Base-by-base conservation (phyloP, 2,888 invertebrate species). In the Spodoptera littoralis region DNA sequence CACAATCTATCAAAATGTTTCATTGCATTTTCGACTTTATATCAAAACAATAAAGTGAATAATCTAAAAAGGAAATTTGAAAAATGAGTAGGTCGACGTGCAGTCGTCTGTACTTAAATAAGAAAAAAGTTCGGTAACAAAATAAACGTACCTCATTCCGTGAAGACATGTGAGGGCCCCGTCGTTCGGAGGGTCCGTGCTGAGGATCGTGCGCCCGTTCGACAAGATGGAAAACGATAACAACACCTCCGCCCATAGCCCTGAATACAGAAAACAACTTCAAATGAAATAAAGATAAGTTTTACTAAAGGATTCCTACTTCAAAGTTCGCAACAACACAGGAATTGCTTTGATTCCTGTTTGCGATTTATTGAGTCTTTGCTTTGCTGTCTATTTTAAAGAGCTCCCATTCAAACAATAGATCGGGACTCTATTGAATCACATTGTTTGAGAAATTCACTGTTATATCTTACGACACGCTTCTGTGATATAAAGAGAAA, bases 101-200 rank as follows among this genome's bases (percentile, higher is more conserved):
- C 18, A 1, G 18, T 1, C 18, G 18, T 18, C 1, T 18, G 18
- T 27, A 5, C 27, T 27, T 27, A 27, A 18, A 18, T 27, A 27
- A 27, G 18, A 60, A 65, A 41, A 71, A 64, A 71, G 53, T 64
- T 58, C n/a, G 11, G 47, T 59, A 64, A 62, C 78, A 68, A 78
- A 75, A 66, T 3, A 57, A 67, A 72, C 58, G 55, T 87, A 95
- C 95, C 97, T 95, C 79, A 97, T 94, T 24, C 97, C 97, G 81
- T 97, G 97, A 48, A 97, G 95, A 84, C 97, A 97, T 52, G 96
- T 96, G 54, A 97, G 95, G 12, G 96, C 96, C 60, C 96, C 96
- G 80, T 96, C 95, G 11, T 95, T 95, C 6, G 96, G 95, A 2
- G 95, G 95, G 66, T 97, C 96, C 11, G 97, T 96, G 79, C 96